Base-by-base conservation (phyloP, 2,113 vertebrate species). In the Panthera leo region DNA sequence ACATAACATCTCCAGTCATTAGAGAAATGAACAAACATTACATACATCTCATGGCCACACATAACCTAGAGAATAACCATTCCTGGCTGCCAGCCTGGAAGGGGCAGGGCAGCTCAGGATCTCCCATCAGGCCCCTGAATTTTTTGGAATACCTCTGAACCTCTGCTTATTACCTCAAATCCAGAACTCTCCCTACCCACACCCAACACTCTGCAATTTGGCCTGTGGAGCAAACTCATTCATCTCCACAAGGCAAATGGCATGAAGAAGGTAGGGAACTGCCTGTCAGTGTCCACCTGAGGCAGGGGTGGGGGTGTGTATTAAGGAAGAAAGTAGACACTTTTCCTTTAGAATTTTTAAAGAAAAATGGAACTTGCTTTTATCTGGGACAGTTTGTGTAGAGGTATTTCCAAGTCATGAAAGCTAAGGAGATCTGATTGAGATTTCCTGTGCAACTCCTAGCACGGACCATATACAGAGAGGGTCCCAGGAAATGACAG, bases 1-100 rank as follows among this genome's bases (percentile, higher is more conserved):
- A 97, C 92, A 97, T 96, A 96, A 76, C 97, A 97, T 98, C 98
- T 98, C 98, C 93, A 97, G 94, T 98, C 98, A 98, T 98, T 98
- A 97, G 98, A 97, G 95, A 98, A 98, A 95, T 96, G 97, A 93
- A 97, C 91, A 97, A 98, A 93, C 97, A 95, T 95, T 96, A 95
- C 96, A 97, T 97, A 78, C 80, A 70, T 96, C 96, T 97, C 95
- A 93, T 92, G 95, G 98, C 92, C 95, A 96, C 94, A 94, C 0
- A 5, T 89, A 45, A 89, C 45, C 42, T 31, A 31, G 16, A 68
- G 79, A 94, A 76, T 25, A 65, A 63, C 58, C 53, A 18, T 18
- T 79, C 27, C n/a, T 16, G 51, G 31, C 48, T 31, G 31, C 97
- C 94, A 95, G 68, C 65, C 95, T n/a, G 5, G 34, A 73, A 92